A percentile compares a stretch with the other conserved stretches of the same genome.
Conservation (phyloP, 1,140 invertebrate species). For the Bombus huntii region DNA sequence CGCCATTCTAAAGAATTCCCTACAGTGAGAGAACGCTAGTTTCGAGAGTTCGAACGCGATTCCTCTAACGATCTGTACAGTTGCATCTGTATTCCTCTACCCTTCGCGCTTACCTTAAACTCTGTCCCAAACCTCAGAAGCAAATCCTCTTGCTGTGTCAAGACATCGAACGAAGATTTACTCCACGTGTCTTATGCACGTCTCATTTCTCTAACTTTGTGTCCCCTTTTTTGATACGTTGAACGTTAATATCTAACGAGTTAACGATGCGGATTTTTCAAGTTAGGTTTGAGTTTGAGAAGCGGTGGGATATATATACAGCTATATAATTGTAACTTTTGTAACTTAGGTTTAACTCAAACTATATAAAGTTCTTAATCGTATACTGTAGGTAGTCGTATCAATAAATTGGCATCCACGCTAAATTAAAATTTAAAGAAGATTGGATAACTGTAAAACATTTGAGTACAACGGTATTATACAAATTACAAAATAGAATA, state of each 20-base stretch:
- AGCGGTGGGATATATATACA: no score
- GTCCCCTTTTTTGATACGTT: not conserved
- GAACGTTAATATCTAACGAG: not conserved
- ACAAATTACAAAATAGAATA: no score
- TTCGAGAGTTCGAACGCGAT: conserved; percentile 51
- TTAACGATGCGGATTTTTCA: not conserved
- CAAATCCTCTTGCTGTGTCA: not conserved
- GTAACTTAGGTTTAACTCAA: not conserved
- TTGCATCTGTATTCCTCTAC: conserved; percentile 30
- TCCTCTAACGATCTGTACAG: conserved; percentile 41
- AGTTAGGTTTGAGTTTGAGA: not conserved
- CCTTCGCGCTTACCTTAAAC: not conserved
- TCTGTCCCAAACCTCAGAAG: not conserved
- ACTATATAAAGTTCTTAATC: not conserved
- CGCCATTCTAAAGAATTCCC: conserved; percentile 29
- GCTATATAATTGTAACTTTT: not conserved
- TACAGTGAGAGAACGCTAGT: conserved; percentile 3
- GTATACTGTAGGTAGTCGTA: not conserved
- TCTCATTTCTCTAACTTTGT: not conserved
- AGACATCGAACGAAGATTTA: not conserved
- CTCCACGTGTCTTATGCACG: no score
- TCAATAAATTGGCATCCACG: not conserved
- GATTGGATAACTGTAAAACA: not conserved
- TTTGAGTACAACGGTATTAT: not conserved
- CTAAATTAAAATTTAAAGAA: not conserved